These are phyloP conservation scores for Ruditapes philippinarum DNA, from an alignment of 1,140 invertebrate species.

Conservation along the genomic window DNA sequence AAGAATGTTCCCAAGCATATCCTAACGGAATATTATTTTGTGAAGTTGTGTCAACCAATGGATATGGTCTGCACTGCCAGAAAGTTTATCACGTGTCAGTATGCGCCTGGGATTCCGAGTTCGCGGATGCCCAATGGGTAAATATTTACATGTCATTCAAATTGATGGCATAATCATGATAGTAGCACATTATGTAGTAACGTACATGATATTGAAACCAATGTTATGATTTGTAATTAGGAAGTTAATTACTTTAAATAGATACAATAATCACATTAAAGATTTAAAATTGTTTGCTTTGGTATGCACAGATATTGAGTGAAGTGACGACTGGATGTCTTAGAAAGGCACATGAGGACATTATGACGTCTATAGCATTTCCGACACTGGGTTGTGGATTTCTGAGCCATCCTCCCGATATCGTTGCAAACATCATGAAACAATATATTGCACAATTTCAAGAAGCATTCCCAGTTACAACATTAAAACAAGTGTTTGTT, in stretches of 20 bases:
- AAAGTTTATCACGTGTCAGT: slow-evolving; percentile 56
- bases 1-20: slow-evolving; percentile 60
- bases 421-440: background rate
- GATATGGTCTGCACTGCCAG: slow-evolving; percentile 48
- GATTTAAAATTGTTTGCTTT: no score
- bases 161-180: no score
- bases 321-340: background rate
- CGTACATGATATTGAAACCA: no score
- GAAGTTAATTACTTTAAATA: no score
- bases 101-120: slow-evolving; percentile 11
- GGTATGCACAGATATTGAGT: slow-evolving; percentile 24
- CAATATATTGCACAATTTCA: slow-evolving; percentile 26
- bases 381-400: slow-evolving; percentile 45
- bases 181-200: no score
- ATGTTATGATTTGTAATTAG: no score
- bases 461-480: background rate
- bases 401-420: slow-evolving; percentile 30
- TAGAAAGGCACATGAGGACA: background rate
- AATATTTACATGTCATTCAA: no score
- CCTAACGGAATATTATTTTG: slow-evolving; percentile 59
- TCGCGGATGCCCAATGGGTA: background rate
- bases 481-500: background rate
- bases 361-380: slow-evolving; percentile 56
- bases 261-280: no score
- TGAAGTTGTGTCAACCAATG: slow-evolving; percentile 44